phyloP scores from a whole-genome alignment of 2,797 vertebrate species.

The Sebastolobus alascanus region DNA sequence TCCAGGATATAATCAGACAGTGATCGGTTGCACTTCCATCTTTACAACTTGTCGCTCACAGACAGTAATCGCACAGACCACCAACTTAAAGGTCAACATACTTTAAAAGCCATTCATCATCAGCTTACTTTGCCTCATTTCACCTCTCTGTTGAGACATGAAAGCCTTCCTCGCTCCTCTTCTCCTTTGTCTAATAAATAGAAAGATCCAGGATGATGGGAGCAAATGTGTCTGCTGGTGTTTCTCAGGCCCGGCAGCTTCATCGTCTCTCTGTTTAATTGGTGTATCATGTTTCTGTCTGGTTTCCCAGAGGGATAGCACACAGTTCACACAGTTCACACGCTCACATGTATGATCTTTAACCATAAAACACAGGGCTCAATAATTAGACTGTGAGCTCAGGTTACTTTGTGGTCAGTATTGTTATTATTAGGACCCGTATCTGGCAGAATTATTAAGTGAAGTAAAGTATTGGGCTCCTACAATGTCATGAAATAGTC shows the following conservation, averaged over 20 bases:
- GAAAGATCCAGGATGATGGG: background rate
- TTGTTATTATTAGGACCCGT: background rate
- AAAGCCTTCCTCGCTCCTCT: background rate
- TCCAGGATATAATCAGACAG: background rate
- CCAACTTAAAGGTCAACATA: slow-evolving; percentile 13
- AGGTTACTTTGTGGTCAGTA: background rate
- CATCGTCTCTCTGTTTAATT: slow-evolving; percentile 23
- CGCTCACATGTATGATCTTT: slow-evolving; percentile 1
- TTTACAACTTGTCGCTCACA: background rate
- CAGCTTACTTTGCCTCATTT: background rate
- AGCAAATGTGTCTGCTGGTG: background rate
- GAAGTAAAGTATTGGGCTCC: background rate
- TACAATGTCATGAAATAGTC: background rate
- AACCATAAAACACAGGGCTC: slow-evolving; percentile 9
- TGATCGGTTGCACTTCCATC: slow-evolving; percentile 20
- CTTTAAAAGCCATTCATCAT: background rate
- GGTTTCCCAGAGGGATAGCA: background rate
- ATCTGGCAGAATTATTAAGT: rapidly evolving
- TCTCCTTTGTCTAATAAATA: background rate
- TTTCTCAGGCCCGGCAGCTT: slow-evolving; percentile 22
- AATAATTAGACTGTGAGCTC: background rate
- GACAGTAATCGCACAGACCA: slow-evolving; percentile 8
- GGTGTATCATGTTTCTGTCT: slow-evolving; percentile 32
- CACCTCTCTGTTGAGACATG: background rate
- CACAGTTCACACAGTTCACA: slow-evolving; percentile 30